These are phyloP conservation scores for Drosophila prosaltans DNA, from an alignment of 1,140 invertebrate species.

Conservation along the genomic window DNA sequence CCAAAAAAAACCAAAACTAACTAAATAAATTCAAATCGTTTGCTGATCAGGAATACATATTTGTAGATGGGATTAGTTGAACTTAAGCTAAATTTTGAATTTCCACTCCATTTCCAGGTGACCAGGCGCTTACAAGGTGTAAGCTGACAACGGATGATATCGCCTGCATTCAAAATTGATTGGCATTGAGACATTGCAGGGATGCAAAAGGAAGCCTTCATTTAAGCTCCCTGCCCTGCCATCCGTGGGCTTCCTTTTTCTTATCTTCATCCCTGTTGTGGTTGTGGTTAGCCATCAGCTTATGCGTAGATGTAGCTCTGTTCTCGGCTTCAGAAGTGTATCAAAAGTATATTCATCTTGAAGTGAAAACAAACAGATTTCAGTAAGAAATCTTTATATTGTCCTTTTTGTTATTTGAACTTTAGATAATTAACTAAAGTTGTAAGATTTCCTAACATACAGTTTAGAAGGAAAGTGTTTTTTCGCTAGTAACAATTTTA, in stretches of 20 bases:
- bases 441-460: too few species aligned
- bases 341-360: background rate
- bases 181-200: background rate
- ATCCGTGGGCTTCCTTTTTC: background rate
- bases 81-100: background rate
- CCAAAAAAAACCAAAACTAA: too few species aligned
- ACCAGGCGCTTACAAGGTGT: background rate
- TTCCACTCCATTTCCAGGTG: background rate
- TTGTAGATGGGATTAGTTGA: background rate
- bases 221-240: background rate
- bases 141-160: slow-evolving; percentile 1
- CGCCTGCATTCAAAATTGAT: background rate
- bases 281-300: slow-evolving; percentile 1
- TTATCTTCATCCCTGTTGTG: background rate
- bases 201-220: background rate
- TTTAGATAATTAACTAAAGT: too few species aligned
- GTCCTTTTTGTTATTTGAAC: too few species aligned
- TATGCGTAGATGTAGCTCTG: background rate
- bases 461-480: too few species aligned
- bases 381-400: too few species aligned
- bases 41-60: background rate
- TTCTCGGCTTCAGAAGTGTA: background rate
- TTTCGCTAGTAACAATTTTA: too few species aligned
- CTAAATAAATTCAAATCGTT: background rate
- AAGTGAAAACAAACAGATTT: too few species aligned